Evolutionary conservation across 1,140 invertebrate genomes (phyloP), one percentile per base, ranked within the genome.

Genomic region (Tribolium madens): DNA sequence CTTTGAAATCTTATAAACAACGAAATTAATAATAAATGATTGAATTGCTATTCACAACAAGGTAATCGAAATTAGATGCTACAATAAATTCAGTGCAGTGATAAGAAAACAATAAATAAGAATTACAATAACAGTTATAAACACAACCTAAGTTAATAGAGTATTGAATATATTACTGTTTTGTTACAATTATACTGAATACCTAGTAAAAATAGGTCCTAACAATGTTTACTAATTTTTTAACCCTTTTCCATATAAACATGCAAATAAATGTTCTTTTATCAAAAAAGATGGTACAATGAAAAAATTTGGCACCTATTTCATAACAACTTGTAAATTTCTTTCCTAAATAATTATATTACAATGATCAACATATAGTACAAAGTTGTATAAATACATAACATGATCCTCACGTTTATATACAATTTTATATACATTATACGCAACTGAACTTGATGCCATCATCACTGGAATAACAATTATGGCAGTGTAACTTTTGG

Each of bases 391-490:
- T 64, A 64, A 64, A 64, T 64, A 64, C 57, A 64, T 64, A 64
- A 64, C 57, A 33, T 64, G 26, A 64, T 64, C 57, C 26, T 64
- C 57, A 5, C 21, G 31, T 2, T 3, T 64, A 64, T 64, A 31
- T 64, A 64, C 57, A 64, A 64, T 15, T 64, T 64, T 57, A 73
- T 73, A n/a, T 79, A 76, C 74, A 76, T 79, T 89, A 93, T 78
- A 94, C 92, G 86, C 92, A 93, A 87, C 92, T 93, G 86, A 93
- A 93, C 85, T 93, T 94, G 81, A 93, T 90, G 85, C 96, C 96
- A 88, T 97, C 95, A 86, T 97, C 96, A 87, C 95, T 97, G 82
- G 96, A 98, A 89, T 98, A 98, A 88, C 97, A 99, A 88, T 97
- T 96, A 86, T 96, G 95, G 89, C 97, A 99, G 88, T 99, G 97